phyloP scores from a whole-genome alignment of 2,797 vertebrate genomes.

The Hippocampus kuda region DNA sequence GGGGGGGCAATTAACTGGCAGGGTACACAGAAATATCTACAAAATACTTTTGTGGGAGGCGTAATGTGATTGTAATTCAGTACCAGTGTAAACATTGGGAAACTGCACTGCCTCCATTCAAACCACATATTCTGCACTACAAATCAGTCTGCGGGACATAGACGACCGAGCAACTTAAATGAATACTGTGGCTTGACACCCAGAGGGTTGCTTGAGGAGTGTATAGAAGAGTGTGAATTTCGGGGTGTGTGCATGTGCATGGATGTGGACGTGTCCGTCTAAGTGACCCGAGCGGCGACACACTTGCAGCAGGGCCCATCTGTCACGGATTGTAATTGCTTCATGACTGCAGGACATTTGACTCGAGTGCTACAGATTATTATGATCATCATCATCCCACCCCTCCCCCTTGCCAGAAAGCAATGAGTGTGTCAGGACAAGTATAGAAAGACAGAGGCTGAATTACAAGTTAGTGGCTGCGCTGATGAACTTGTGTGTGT shows the following conservation, averaged over 20 bases:
- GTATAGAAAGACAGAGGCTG: slow-evolving; percentile 21
- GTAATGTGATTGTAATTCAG: background rate
- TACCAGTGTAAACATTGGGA: background rate
- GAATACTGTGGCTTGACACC: slow-evolving; percentile 56
- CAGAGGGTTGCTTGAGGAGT: slow-evolving; percentile 47
- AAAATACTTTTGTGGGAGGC: background rate
- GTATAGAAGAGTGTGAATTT: slow-evolving; percentile 38
- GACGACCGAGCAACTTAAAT: slow-evolving; percentile 51
- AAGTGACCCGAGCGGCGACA: slow-evolving; percentile 52
- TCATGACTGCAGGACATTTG: slow-evolving; percentile 68
- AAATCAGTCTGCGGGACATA: slow-evolving; percentile 51
- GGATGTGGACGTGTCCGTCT: slow-evolving; percentile 55
- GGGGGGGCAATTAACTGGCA: background rate
- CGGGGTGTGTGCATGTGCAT: slow-evolving; percentile 37
- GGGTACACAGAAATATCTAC: too few species aligned
- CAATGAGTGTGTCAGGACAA: background rate
- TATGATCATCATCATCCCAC: slow-evolving; percentile 48
- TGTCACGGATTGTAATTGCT: slow-evolving; percentile 70
- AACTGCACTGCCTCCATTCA: slow-evolving; percentile 30
- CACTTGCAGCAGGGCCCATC: slow-evolving; percentile 60
- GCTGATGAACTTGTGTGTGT: slow-evolving; percentile 42
- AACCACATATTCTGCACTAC: slow-evolving; percentile 29
- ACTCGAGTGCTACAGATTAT: slow-evolving; percentile 71
- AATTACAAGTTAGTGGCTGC: slow-evolving; percentile 40
- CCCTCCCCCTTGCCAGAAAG: background rate